Percentiles rank a stretch among this genome's conserved stretches.
Conservation (phyloP, 2,888 invertebrate species). For the Hemithea aestivaria region DNA sequence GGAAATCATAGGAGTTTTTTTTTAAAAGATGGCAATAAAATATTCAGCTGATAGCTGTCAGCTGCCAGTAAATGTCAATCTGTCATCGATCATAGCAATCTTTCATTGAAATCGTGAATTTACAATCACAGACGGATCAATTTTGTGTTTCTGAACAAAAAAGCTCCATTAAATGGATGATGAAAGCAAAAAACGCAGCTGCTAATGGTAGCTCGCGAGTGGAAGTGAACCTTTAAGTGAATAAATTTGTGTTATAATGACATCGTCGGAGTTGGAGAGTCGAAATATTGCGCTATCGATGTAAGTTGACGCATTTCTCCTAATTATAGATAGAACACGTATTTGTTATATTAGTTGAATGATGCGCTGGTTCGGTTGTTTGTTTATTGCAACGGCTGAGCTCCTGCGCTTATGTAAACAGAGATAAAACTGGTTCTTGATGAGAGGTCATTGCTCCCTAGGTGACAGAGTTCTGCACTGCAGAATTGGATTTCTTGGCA, state of each 20-base stretch:
- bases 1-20: too few relatives aligned
- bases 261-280: constrained; percentile 70
- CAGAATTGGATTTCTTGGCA: constrained; percentile 1
- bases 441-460: constrained; percentile 31
- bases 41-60: too few relatives aligned
- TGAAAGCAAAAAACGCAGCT: constrained; percentile 65
- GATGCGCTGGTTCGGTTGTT: constrained; percentile 35
- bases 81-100: too few relatives aligned
- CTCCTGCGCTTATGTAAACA: constrained; percentile 17
- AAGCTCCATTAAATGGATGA: constrained; percentile 59
- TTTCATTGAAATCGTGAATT: too few relatives aligned
- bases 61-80: too few relatives aligned
- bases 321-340: constrained; percentile 51
- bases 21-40: too few relatives aligned
- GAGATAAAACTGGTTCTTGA: constrained; percentile 19
- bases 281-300: constrained; percentile 72
- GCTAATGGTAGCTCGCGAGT: constrained; percentile 52
- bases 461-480: constrained; percentile 14
- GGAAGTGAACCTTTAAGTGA: constrained; percentile 41
- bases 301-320: constrained; percentile 60
- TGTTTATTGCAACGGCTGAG: constrained; percentile 32
- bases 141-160: constrained; percentile 59
- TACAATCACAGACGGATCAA: constrained; percentile 30
- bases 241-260: constrained; percentile 52
- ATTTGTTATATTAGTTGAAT: constrained; percentile 38